Evolutionary conservation across 2,113 vertebrate genomes (phyloP).

Genomic region (Dipodomys merriami): DNA sequence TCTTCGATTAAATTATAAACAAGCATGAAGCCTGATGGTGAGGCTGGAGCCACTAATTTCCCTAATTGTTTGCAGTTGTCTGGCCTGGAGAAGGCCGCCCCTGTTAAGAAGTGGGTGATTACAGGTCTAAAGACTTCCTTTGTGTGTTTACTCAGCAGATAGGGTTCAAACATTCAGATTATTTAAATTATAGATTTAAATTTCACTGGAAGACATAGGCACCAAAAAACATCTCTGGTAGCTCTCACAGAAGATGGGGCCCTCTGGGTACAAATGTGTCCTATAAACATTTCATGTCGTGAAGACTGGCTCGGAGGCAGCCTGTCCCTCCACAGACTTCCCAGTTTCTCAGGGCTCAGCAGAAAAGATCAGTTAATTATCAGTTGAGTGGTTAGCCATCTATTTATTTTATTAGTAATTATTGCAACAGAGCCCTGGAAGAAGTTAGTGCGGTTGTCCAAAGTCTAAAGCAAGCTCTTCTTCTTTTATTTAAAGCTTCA

Average conservation of each 20-base stretch:
- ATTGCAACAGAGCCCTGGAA: slow-evolving; percentile 88
- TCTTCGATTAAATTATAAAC: slow-evolving; percentile 99
- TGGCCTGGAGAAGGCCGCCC: slow-evolving; percentile 93
- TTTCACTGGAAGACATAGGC: slow-evolving; percentile 93
- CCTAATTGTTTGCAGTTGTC: slow-evolving; percentile 99
- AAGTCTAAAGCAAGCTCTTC: slow-evolving; percentile 87
- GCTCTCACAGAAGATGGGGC: slow-evolving; percentile 89
- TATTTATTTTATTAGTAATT: slow-evolving; percentile 94
- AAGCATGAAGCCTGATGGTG: slow-evolving; percentile 99
- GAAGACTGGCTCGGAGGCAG: slow-evolving; percentile 87
- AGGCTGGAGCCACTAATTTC: slow-evolving; percentile 99
- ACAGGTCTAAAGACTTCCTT: slow-evolving; percentile 98
- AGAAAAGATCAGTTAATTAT: slow-evolving; percentile 92
- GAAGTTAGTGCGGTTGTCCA: slow-evolving; percentile 86
- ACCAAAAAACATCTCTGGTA: slow-evolving; percentile 92
- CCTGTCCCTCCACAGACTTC: slow-evolving; percentile 82
- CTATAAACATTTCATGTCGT: slow-evolving; percentile 91
- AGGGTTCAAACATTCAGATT: slow-evolving; percentile 97
- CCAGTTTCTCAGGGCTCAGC: slow-evolving; percentile 86
- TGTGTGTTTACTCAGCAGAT: slow-evolving; percentile 96
- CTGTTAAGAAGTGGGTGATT: slow-evolving; percentile 93
- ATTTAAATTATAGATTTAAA: slow-evolving; percentile 97
- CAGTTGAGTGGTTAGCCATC: slow-evolving; percentile 92
- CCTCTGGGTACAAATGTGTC: slow-evolving; percentile 91
- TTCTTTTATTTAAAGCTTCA: slow-evolving; percentile 88